Base-by-base conservation (phyloP, 2,888 invertebrate species). In the Temnothorax rugatulus region DNA sequence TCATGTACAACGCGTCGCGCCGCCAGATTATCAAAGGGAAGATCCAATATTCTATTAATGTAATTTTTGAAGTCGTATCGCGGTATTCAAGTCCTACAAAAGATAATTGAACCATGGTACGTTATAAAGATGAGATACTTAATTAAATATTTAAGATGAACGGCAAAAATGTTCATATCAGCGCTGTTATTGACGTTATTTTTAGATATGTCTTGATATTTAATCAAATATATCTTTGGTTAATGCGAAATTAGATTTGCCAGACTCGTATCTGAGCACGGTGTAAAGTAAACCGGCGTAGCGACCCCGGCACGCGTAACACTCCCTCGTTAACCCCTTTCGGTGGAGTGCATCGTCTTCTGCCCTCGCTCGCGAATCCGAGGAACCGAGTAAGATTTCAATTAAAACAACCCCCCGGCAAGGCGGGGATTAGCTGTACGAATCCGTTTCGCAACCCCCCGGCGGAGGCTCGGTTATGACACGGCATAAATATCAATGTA, bases 401-500 rank as follows among this genome's bases (percentile, higher is more conserved):
- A 94, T 94, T 94, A 94, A 94, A 94, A 94, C 94, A 93, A 94
- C 93, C 93, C 93, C 93, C 94, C 91, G 92, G 91, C 89, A 90
- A 87, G 90, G 91, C 90, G 87, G 90, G 94, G 94, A 94, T 95
- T 94, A 95, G 93, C 93, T 92, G 92, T 93, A 94, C 93, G 94
- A 95, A 94, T 95, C 94, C 94, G 92, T 88, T 89, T 79, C 89
- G 88, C 85, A 79, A 84, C 79, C 86, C 84, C 86, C 88, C 86
- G 86, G 75, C 83, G 85, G 82, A 87, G 89, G 83, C 92, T 88
- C 92, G 94, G 94, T 95, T 95, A 94, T 95, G 95, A 94, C 94
- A 92, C 92, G 93, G 95, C 94, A 95, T 95, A 95, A 95, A 95
- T 95, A 95, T 94, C 94, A 94, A 94, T 94, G 94, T 94, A 95